These are phyloP conservation scores for Hemithea aestivaria DNA, from an alignment of 2,888 invertebrate genomes.

Conservation along the genomic window DNA sequence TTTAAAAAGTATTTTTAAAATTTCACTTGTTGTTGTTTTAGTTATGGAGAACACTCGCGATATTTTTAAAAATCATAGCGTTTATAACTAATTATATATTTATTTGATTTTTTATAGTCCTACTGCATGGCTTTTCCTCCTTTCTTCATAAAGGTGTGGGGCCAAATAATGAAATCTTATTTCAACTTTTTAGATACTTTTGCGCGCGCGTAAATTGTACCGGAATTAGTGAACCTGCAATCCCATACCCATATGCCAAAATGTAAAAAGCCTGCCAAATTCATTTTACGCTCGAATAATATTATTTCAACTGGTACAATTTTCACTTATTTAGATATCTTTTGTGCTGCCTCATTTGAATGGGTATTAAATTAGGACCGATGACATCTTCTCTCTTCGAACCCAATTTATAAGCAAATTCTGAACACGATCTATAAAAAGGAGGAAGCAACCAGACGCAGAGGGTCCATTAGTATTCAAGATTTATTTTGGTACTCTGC, in stretches of 20 bases:
- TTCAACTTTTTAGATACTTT: too few species aligned
- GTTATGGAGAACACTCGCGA: too few species aligned
- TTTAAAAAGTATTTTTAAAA: too few species aligned
- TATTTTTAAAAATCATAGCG: too few species aligned
- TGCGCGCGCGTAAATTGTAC: too few species aligned
- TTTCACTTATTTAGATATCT: constrained; percentile 33
- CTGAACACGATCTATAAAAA: constrained; percentile 19
- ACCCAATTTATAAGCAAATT: constrained; percentile 51
- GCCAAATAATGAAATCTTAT: too few species aligned
- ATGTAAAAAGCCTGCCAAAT: constrained; percentile 5
- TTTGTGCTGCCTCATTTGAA: constrained; percentile 31
- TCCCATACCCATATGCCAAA: background rate
- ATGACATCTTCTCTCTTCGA: constrained; percentile 36
- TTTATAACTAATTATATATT: too few species aligned
- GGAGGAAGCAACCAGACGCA: constrained; percentile 14
- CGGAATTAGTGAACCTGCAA: too few species aligned
- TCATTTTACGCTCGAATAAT: constrained; percentile 6
- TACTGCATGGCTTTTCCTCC: too few species aligned
- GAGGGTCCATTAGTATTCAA: constrained; percentile 12
- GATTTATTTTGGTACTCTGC: constrained; percentile 6
- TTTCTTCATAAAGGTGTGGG: too few species aligned
- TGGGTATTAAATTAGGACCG: constrained; percentile 38
- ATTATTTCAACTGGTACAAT: constrained; percentile 17
- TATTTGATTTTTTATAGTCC: too few species aligned
- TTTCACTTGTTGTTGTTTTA: too few species aligned